phyloP scores from a whole-genome alignment of 2,888 invertebrate genomes.

The Scotopteryx bipunctaria region DNA sequence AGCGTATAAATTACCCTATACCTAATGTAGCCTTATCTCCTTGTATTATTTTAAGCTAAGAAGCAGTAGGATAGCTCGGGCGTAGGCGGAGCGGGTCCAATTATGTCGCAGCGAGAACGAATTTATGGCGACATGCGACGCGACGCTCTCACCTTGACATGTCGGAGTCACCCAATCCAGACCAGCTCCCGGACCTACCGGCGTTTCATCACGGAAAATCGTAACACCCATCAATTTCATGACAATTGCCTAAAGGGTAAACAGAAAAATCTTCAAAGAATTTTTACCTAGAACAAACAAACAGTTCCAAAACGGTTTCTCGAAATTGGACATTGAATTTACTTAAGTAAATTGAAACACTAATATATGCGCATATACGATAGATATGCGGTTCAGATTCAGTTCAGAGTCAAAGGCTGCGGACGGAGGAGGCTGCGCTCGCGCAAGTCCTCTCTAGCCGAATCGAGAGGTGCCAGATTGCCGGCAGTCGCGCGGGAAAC shows the following conservation, averaged over 20 bases:
- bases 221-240: conserved; percentile 9
- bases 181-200: conserved; percentile 49
- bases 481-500: conserved; percentile 76
- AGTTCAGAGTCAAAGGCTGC: conserved; percentile 50
- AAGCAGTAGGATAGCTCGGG: conserved; percentile 29
- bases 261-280: conserved; percentile 15
- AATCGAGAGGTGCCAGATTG: conserved; percentile 47
- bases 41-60: conserved; percentile 30
- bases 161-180: conserved; percentile 47
- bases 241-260: neutral
- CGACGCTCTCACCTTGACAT: conserved; percentile 56
- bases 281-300: conserved; percentile 14
- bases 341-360: conserved; percentile 27
- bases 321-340: conserved; percentile 26
- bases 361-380: conserved; percentile 32
- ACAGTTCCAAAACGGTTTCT: conserved; percentile 19
- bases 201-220: conserved; percentile 10
- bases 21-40: conserved; percentile 16
- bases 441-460: conserved; percentile 53
- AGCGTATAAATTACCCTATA: conserved; percentile 11
- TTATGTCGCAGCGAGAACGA: conserved; percentile 68
- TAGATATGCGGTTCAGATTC: conserved; percentile 34
- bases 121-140: conserved; percentile 62
- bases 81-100: conserved; percentile 71
- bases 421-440: conserved; percentile 70